phyloP scores from a whole-genome alignment of 2,888 invertebrate genomes.

The Cistogaster globosa region DNA sequence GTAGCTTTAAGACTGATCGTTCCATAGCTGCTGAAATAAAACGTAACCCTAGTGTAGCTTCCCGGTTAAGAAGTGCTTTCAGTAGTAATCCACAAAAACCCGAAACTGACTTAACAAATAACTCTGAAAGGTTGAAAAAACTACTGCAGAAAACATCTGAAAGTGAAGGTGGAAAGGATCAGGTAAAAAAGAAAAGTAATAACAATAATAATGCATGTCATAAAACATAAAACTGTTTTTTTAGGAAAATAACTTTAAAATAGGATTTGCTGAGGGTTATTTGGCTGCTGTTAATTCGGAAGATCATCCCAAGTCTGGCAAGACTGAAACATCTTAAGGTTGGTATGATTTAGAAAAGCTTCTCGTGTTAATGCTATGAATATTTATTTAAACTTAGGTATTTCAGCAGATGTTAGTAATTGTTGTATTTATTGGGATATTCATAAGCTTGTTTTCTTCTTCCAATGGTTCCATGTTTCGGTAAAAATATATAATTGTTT shows the following conservation, averaged over 20 bases:
- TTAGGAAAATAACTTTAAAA: too few species aligned
- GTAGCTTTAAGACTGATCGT: too few species aligned
- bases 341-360: background rate
- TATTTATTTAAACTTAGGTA: conserved; percentile 82
- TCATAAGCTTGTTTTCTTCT: conserved; percentile 89
- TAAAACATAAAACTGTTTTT: too few species aligned
- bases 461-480: conserved; percentile 89
- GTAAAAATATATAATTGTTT: conserved; percentile 79
- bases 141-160: too few species aligned
- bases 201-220: too few species aligned
- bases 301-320: too few species aligned
- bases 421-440: conserved; percentile 89
- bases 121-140: conserved; percentile 82
- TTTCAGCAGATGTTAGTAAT: conserved; percentile 89
- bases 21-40: too few species aligned
- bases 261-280: too few species aligned
- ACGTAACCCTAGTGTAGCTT: conserved; percentile 88
- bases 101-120: conserved; percentile 75
- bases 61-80: conserved; percentile 85
- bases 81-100: conserved; percentile 75
- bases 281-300: too few species aligned
- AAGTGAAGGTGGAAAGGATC: too few species aligned
- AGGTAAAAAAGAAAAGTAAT: too few species aligned
- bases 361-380: background rate
- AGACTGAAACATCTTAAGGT: too few species aligned